phyloP scores from a whole-genome alignment of 2,797 vertebrate species.

The Sorex maritimensis region DNA sequence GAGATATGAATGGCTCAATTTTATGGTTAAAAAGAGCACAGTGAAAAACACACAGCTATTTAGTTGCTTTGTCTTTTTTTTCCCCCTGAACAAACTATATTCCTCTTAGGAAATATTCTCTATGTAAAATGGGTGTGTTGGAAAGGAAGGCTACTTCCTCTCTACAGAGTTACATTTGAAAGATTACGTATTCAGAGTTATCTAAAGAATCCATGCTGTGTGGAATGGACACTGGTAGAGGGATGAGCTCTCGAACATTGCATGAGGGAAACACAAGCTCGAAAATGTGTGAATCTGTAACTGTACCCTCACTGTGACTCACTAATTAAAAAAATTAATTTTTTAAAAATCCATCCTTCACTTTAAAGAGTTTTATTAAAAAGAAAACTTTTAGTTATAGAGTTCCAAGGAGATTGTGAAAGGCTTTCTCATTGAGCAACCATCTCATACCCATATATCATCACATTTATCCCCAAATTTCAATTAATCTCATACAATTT shows the following conservation, averaged over 20 bases:
- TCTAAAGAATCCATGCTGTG: constrained; percentile 21
- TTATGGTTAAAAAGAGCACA: neutral
- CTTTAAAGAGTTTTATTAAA: neutral
- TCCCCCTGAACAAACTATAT: neutral
- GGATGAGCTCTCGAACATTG: no score
- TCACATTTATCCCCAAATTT: neutral
- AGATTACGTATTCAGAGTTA: constrained; percentile 32
- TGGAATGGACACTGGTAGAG: no score
- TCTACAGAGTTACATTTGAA: constrained; percentile 54
- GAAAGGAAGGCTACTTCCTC: constrained; percentile 56
- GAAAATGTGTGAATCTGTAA: no score
- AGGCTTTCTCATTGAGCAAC: constrained; percentile 6
- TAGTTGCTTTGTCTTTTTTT: neutral
- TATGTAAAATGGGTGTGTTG: constrained; percentile 63
- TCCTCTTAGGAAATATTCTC: constrained; percentile 40
- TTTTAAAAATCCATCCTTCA: neutral
- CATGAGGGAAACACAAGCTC: no score
- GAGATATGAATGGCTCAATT: no score
- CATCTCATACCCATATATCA: neutral
- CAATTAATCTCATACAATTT: neutral
- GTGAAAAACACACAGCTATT: neutral
- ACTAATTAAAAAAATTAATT: no score
- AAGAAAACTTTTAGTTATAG: constrained; percentile 41
- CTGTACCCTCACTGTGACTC: no score
- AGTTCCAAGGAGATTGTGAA: constrained; percentile 24